Evolutionary conservation across 1,140 invertebrate genomes (phyloP), one percentile per base, ranked within the genome.

Genomic region (Sarcophaga bullata): DNA sequence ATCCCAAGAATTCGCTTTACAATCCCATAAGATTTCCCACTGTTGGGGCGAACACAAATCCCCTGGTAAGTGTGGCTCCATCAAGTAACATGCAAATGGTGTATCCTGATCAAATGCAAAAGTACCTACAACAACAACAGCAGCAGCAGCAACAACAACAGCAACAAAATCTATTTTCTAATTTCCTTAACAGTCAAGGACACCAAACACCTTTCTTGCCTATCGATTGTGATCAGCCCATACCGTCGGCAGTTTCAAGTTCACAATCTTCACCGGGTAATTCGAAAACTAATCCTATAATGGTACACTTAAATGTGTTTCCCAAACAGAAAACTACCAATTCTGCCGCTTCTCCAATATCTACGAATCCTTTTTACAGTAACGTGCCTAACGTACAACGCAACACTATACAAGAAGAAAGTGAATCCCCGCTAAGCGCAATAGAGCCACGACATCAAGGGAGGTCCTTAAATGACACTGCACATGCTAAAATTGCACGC

Each of bases 301-400:
- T 88, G 86, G 82, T 89, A 10, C 88, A 89, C 52, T 37, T 89
- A 25, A 89, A 89, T 81, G 87, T 89, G 0, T 89, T 89, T 54
- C 88, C 88, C 49, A 89, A 89, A 80, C 86, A 89, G 25, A 88
- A 89, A 50, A 83, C 84, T 0, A 81, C 85, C 11, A 48, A 85
- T 15, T 7, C 82, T 72, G n/a, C 19, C 2, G 50, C 82, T 10
- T 81, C 83, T 6, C 37, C 78, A 6, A 72, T 84, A 52, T 88
- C 87, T 15, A 88, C 87, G 0, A 88, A 88, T 86, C 87, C 87
- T 2, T 88, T 88, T 17, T 87, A 88, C 80, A 88, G 84, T 8
- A 78, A 73, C 86, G 84, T 80, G 81, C 82, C 80, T 46, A 82
- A 87, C 84, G 83, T 86, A 37, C 46, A 86, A 81, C 62, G 78